Evolutionary conservation across 2,888 invertebrate genomes (phyloP), one percentile per base, ranked within the genome.

Genomic region (Drosophila recens): DNA sequence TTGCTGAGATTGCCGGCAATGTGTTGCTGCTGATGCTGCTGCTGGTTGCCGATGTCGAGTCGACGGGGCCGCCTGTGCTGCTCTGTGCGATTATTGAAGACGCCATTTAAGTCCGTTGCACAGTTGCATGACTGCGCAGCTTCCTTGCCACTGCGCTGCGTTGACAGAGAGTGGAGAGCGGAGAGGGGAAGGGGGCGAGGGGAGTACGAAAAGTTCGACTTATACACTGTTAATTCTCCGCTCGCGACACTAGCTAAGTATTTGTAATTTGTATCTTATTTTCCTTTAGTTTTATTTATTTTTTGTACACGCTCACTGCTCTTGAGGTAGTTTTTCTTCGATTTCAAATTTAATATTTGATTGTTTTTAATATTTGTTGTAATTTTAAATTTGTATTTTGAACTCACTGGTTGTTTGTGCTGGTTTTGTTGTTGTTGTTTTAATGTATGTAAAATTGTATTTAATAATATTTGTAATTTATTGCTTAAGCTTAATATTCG

Each of bases 51-150:
- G 74, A 51, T 81, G 89, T 87, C 81, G 90, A 82, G 80, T 91
- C 91, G 84, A 90, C 88, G 80, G 89, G 87, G 78, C 90, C 90
- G 84, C 90, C 91, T 51, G 72, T 79, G 84, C 92, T 90, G 81
- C 90, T 89, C 86, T 92, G 91, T 82, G 92, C 91, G 90, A 93
- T 92, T 90, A 93, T 90, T 90, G 93, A 86, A 75, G 91, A 93
- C 89, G 93, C 92, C 93, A 93, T 93, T 91, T 91, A 92, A 86
- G 82, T 76, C 72, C 90, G 27, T 27, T 27, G 67, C 64, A 81
- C 82, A 75, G 76, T 90, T 75, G 90, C 91, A 92, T 92, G 92
- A 91, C 92, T 90, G 87, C 74, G 83, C 81, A 77, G 84, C 68
- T 83, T 15, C 51, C 33, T 23, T 17, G 42, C 42, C 40, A 62